These are phyloP conservation scores for Coreoperca whiteheadi DNA, from an alignment of 2,113 vertebrate species.

Conservation along the genomic window DNA sequence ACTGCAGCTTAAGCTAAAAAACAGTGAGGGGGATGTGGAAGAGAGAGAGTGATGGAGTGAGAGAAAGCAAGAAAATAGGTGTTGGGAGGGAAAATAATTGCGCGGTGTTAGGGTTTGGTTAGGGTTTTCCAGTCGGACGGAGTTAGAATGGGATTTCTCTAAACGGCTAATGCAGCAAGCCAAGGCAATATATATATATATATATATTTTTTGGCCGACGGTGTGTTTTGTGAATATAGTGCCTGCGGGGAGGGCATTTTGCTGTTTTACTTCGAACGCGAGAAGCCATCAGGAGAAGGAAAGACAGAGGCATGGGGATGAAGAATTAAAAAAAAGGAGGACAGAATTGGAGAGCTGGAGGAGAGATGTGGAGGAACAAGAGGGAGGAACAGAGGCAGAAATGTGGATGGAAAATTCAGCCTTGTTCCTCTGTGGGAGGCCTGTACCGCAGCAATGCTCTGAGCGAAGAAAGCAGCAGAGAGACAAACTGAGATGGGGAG, in stretches of 20 bases:
- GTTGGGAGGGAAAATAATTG: constrained; percentile 77
- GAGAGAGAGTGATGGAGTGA: constrained; percentile 60
- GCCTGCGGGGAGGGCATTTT: constrained; percentile 72
- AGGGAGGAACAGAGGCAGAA: constrained; percentile 64
- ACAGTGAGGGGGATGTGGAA: constrained; percentile 54
- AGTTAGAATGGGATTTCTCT: constrained; percentile 73
- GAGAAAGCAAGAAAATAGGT: constrained; percentile 74
- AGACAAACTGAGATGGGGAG: constrained; percentile 69
- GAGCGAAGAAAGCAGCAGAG: constrained; percentile 68
- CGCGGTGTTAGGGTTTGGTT: constrained; percentile 62
- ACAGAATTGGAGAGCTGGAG: constrained; percentile 68
- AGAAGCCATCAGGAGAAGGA: constrained; percentile 66
- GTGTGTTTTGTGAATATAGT: constrained; percentile 67
- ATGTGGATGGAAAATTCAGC: constrained; percentile 71
- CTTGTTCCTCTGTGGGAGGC: constrained; percentile 77
- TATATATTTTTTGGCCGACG: constrained; percentile 53
- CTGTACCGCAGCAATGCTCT: constrained; percentile 68
- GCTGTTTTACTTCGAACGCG: constrained; percentile 66
- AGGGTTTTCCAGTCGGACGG: constrained; percentile 66
- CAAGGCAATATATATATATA: background rate
- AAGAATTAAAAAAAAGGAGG: constrained; percentile 50
- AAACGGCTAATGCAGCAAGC: constrained; percentile 79
- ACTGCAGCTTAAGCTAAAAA: constrained; percentile 86
- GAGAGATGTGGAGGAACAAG: constrained; percentile 66
- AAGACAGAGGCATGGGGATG: constrained; percentile 44